phyloP scores from a whole-genome alignment of 2,113 vertebrate species.

The Tychaedon coryphoeus region DNA sequence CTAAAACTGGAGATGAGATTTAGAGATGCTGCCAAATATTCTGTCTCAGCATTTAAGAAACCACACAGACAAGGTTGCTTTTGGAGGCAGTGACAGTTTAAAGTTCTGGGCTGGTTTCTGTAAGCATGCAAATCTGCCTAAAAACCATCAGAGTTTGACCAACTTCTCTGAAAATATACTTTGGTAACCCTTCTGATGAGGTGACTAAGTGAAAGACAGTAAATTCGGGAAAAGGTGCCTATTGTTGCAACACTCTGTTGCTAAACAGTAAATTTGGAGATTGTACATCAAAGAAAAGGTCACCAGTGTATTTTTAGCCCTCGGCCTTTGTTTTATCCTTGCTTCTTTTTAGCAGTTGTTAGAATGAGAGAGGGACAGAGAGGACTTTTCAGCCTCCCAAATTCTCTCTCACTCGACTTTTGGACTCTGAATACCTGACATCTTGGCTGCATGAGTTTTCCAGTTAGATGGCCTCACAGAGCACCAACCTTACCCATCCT shows the following conservation, averaged over 20 bases:
- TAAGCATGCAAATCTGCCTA: not conserved
- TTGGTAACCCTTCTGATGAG: not conserved
- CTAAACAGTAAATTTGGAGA: not conserved
- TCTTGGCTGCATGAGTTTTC: not conserved
- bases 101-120: not conserved
- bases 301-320: not conserved
- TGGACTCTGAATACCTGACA: not conserved
- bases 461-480: not conserved
- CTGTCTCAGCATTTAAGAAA: not conserved
- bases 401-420: not conserved
- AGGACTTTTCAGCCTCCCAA: not conserved
- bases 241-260: not conserved
- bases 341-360: not conserved
- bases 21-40: not conserved
- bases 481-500: rapidly evolving
- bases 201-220: not conserved
- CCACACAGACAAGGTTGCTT: not conserved
- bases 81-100: not conserved
- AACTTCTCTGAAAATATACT: not conserved
- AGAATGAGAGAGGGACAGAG: not conserved
- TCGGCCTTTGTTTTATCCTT: not conserved
- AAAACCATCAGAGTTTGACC: not conserved
- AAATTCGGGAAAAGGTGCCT: not conserved
- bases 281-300: not conserved
- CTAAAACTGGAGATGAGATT: not conserved